A percentile compares a stretch with the other conserved stretches of the same genome.
Evolutionary conservation across 2,113 vertebrate species (phyloP).

Genomic region (Brachypodius melanocephalos): DNA sequence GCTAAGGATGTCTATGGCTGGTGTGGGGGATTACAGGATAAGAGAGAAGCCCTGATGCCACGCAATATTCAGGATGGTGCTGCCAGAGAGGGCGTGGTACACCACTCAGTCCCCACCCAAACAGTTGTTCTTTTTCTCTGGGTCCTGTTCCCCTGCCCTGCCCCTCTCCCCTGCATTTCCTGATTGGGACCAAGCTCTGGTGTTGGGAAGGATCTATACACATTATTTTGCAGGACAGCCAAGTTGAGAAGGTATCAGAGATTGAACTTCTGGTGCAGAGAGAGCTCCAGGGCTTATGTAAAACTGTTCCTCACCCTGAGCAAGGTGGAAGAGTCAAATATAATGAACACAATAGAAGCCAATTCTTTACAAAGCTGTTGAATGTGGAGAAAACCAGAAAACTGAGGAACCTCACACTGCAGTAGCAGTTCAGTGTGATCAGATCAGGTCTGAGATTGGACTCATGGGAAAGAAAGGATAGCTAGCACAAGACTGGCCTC

Average conservation of each 20-base stretch:
- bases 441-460: not conserved
- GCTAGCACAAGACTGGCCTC: not conserved
- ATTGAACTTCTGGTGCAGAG: not conserved
- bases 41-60: not conserved
- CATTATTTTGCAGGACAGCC: not conserved
- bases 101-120: not conserved
- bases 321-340: not conserved
- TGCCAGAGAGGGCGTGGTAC: not conserved
- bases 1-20: not conserved
- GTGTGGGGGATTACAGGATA: not conserved
- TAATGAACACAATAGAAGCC: not conserved
- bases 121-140: not conserved
- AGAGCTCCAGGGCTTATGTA: not conserved
- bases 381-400: not conserved
- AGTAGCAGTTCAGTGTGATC: not conserved
- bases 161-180: not conserved
- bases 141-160: not conserved
- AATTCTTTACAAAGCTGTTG: not conserved
- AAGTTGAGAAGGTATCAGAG: not conserved
- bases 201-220: not conserved
- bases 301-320: not conserved
- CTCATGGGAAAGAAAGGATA: not conserved
- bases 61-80: fast-evolving
- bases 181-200: not conserved
- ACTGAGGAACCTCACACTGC: not conserved